Percentiles rank a stretch among this genome's conserved stretches.
phyloP scores from a whole-genome alignment of 2,797 vertebrate species.

The Setipinna tenuifilis region DNA sequence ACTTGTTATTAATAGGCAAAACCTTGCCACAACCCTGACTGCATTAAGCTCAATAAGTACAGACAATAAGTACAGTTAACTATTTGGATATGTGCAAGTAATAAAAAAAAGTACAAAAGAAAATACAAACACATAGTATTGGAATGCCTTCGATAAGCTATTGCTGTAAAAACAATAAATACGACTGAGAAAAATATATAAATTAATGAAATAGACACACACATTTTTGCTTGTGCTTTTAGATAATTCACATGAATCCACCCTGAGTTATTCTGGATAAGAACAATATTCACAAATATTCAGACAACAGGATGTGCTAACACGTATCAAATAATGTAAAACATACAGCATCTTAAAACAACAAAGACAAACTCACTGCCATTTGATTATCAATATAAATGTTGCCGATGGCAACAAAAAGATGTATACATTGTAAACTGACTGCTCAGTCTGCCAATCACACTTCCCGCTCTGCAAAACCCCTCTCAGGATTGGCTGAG shows the following conservation, averaged over 20 bases:
- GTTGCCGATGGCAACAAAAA: background rate
- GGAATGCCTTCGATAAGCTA: background rate
- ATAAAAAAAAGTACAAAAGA: background rate
- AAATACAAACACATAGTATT: background rate
- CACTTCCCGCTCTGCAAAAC: background rate
- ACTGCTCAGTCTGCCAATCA: background rate
- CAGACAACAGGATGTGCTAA: background rate
- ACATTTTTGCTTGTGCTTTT: background rate
- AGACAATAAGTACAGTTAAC: background rate
- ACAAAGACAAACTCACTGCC: background rate
- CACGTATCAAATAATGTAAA: background rate
- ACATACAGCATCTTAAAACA: background rate
- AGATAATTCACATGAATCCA: background rate
- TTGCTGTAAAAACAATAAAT: background rate
- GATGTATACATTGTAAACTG: background rate
- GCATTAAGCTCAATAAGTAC: background rate
- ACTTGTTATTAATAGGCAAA: background rate
- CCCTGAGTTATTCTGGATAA: slow-evolving; percentile 6
- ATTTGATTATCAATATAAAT: background rate
- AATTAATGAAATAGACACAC: background rate
- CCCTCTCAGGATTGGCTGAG: slow-evolving; percentile 54
- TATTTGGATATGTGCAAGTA: background rate
- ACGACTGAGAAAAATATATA: background rate
- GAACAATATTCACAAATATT: background rate
- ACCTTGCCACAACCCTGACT: background rate